phyloP scores from a whole-genome alignment of 2,797 vertebrate genomes.

The Ficedula albicollis region DNA sequence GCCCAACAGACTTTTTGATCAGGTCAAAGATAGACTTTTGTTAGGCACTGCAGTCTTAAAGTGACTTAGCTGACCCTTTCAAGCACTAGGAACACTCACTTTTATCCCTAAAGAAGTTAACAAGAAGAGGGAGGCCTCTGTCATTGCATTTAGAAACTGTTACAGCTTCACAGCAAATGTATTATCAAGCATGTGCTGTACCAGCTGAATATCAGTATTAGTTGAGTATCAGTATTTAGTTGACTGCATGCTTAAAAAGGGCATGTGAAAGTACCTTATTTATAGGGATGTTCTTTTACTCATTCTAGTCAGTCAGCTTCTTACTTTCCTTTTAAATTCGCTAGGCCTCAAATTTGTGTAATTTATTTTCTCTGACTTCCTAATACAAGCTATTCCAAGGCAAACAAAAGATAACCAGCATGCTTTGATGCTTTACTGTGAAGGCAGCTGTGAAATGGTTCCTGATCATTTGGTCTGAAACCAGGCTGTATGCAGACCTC shows the following conservation, averaged over 20 bases:
- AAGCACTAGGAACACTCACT: neutral
- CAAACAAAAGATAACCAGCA: neutral
- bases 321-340: neutral
- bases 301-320: neutral
- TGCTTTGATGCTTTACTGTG: neutral
- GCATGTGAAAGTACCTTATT: neutral
- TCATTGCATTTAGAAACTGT: neutral
- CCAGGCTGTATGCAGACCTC: neutral
- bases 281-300: neutral
- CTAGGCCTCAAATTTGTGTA: neutral
- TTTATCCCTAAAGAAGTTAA: neutral
- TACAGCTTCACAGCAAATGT: neutral
- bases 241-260: neutral
- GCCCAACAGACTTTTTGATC: neutral
- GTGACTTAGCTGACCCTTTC: neutral
- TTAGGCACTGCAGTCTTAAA: neutral
- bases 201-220: neutral
- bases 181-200: neutral
- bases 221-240: neutral
- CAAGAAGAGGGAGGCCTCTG: neutral
- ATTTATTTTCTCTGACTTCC: neutral
- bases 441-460: conserved; percentile 18
- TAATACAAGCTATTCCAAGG: neutral
- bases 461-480: neutral
- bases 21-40: neutral